These are phyloP conservation scores for Steromphala cineraria DNA, from an alignment of 2,888 invertebrate species.

Conservation along the genomic window DNA sequence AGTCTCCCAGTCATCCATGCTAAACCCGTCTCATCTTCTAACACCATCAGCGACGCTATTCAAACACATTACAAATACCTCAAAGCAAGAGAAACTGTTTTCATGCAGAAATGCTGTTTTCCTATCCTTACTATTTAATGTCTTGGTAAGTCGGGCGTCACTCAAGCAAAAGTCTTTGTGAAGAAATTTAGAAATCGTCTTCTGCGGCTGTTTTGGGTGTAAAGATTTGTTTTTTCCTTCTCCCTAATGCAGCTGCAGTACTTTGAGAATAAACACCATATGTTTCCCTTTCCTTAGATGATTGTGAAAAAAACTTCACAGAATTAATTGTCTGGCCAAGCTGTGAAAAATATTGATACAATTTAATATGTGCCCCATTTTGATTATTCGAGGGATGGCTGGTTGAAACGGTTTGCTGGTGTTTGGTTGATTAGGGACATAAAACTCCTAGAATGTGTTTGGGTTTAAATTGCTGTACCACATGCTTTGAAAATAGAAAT, in stretches of 20 bases:
- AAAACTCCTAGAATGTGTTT: not conserved
- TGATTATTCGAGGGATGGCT: not conserved
- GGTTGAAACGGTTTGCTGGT: too few species aligned
- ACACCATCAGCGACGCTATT: too few species aligned
- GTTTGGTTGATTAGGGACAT: not conserved
- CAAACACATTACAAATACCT: too few species aligned
- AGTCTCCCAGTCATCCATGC: too few species aligned
- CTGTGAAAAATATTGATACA: slow-evolving; percentile 2
- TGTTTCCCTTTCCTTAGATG: not conserved
- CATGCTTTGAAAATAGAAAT: too few species aligned
- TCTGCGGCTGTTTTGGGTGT: not conserved
- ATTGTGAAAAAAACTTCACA: not conserved
- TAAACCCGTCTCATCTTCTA: too few species aligned
- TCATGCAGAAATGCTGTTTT: too few species aligned
- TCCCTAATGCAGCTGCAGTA: not conserved
- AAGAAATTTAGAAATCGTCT: not conserved
- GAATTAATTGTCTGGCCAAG: not conserved
- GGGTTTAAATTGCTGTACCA: too few species aligned
- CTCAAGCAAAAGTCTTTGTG: not conserved
- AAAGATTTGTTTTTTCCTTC: not conserved
- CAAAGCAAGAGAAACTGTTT: too few species aligned
- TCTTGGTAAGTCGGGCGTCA: not conserved
- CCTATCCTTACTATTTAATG: too few species aligned
- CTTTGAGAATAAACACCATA: not conserved
- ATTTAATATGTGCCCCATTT: not conserved